Percentiles rank a stretch among this genome's conserved stretches.
These are phyloP conservation scores for Drosophila asahinai DNA, from an alignment of 1,140 invertebrate genomes.

Conservation along the genomic window DNA sequence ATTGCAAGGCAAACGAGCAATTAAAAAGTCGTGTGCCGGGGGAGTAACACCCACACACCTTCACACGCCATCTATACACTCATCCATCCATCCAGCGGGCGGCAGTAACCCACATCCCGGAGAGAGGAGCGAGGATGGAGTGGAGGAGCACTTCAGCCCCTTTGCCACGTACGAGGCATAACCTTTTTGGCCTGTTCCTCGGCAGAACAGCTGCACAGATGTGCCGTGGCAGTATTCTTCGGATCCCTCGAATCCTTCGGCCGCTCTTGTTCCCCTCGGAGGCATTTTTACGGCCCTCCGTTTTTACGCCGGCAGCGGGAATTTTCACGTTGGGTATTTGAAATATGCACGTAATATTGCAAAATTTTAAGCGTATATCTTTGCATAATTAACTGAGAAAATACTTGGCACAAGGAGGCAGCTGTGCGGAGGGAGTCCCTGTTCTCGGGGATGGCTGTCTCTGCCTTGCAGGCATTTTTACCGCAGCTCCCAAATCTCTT, in stretches of 20 bases:
- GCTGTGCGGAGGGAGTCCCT: conserved; percentile 28
- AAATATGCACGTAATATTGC: conserved; percentile 84
- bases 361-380: conserved; percentile 84
- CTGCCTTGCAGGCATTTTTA: conserved; percentile 74
- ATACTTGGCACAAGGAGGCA: conserved; percentile 62
- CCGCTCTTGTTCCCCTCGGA: conserved; percentile 55
- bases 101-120: conserved; percentile 29
- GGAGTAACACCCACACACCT: conserved; percentile 2
- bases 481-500: conserved; percentile 71
- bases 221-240: conserved; percentile 12
- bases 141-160: conserved; percentile 11
- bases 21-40: conserved; percentile 72
- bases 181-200: conserved; percentile 39
- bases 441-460: conserved; percentile 3
- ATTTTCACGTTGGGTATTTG: conserved; percentile 70
- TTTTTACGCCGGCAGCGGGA: conserved; percentile 55
- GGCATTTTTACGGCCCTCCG: conserved; percentile 74
- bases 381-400: conserved; percentile 84
- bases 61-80: neutral
- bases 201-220: conserved; percentile 13
- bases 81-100: conserved; percentile 2
- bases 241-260: conserved; percentile 31
- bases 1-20: conserved; percentile 80
- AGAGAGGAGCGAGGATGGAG: conserved; percentile 1
- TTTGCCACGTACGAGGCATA: conserved; percentile 57